Percentiles rank a stretch among this genome's conserved stretches.
Conservation (phyloP, 2,113 vertebrate species). For the Zosterops borbonicus region DNA sequence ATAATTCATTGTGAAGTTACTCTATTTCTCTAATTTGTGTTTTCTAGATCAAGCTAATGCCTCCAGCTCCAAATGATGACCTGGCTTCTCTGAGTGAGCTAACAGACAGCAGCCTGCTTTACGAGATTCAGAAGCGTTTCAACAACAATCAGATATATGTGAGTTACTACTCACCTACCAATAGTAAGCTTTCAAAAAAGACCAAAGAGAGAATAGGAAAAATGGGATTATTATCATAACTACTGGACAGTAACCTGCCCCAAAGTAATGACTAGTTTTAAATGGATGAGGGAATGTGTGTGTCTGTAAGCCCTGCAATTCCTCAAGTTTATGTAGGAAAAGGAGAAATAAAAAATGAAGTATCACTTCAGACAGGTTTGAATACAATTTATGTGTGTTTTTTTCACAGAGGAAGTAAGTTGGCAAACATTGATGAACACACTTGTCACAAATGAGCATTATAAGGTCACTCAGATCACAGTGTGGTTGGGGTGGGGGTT, state of each 20-base stretch:
- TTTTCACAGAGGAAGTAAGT: not conserved
- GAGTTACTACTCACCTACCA: conserved; percentile 56
- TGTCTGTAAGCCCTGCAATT: not conserved
- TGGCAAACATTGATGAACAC: not conserved
- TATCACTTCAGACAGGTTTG: not conserved
- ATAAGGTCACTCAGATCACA: not conserved
- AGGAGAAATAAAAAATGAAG: not conserved
- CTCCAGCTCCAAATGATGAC: conserved; percentile 93
- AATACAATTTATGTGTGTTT: not conserved
- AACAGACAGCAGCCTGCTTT: conserved; percentile 93
- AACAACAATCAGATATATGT: conserved; percentile 95
- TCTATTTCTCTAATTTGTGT: not conserved
- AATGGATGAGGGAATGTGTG: not conserved
- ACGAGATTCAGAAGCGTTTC: conserved; percentile 97
- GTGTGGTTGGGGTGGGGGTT: fast-evolving
- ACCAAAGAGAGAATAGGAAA: not conserved
- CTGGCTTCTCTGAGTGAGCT: conserved; percentile 93
- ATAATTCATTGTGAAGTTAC: not conserved
- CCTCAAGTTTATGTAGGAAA: not conserved
- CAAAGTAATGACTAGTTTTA: not conserved
- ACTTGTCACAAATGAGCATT: not conserved
- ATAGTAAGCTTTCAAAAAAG: not conserved
- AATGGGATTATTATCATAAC: not conserved
- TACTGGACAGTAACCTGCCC: not conserved
- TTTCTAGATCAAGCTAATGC: conserved; percentile 90